A percentile compares a stretch with the other conserved stretches of the same genome.
Evolutionary conservation across 2,888 invertebrate genomes (phyloP).

Genomic region (Lymantria dispar): DNA sequence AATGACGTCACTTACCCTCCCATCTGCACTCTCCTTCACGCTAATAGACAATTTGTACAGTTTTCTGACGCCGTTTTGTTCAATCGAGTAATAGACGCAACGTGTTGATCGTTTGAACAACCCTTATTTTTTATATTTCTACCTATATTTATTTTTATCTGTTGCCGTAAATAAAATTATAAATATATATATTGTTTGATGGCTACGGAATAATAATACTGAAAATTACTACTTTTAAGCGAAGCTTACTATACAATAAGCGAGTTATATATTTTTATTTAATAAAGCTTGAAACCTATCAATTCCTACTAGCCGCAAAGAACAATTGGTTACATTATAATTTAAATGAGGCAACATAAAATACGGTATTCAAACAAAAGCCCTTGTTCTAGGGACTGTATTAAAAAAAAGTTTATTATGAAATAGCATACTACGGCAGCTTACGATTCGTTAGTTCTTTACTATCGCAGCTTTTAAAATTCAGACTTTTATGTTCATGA

Average conservation of each 20-base stretch:
- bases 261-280: not conserved
- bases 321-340: constrained; percentile 38
- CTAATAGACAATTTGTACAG: constrained; percentile 76
- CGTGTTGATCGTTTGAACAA: constrained; percentile 20
- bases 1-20: constrained; percentile 77
- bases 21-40: constrained; percentile 43
- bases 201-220: no score
- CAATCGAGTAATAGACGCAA: constrained; percentile 19
- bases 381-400: constrained; percentile 36
- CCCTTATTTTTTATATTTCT: constrained; percentile 8
- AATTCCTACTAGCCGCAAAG: constrained; percentile 15
- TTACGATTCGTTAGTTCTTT: constrained; percentile 51
- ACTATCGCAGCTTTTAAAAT: constrained; percentile 53
- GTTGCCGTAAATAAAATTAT: not conserved
- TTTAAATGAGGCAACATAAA: constrained; percentile 45
- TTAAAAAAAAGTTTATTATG: constrained; percentile 49
- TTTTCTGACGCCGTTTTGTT: constrained; percentile 57
- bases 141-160: no score
- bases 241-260: constrained; percentile 4
- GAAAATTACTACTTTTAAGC: not conserved
- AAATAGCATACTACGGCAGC: constrained; percentile 46
- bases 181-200: no score
- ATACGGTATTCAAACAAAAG: constrained; percentile 51
- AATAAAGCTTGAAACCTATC: not conserved
- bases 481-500: constrained; percentile 61